Base-by-base conservation (phyloP, 2,797 vertebrate species). In the Alcedo quadribrachys region DNA sequence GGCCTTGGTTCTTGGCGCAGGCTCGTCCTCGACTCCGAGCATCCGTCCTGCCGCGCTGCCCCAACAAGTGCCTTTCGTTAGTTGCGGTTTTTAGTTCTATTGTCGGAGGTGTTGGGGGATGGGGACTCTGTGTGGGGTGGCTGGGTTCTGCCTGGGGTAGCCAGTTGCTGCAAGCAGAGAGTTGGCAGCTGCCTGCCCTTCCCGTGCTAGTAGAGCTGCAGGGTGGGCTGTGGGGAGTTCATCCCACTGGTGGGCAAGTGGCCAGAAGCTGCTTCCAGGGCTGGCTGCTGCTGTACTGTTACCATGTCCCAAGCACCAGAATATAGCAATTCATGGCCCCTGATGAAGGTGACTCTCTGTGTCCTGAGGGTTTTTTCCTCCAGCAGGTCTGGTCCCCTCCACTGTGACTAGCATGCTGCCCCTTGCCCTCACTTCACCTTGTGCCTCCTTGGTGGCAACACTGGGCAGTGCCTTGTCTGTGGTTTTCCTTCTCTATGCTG, bases 401-500 rank as follows among this genome's bases (percentile, higher is more conserved):
- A 0, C 4, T 2, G 12, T 50, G 33, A 22, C 48, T 43, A 4
- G 1, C 7, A 4, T 57, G 42, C 24, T 3, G 1, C 50, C 50
- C 17, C 5, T 13, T 5, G 1, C 22, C 7, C 12, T 43, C 24
- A 25, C 46, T n/a, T 65, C 5, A 1, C 53, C 20, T 8, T 19
- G 32, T 66, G 27, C 55, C 27, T 12, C 50, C 33, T 18, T 2
- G 5, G 37, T 42, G 66, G 43, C 46, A 32, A 24, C 1, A 3
- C 70, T 11, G 40, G 50, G 58, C 53, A 4, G 4, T 8, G 37
- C n/a, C 53, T 61, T 42, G 24, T 62, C 33, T 22, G 27, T 0
- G 0, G 57, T 43, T 9, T n/a, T 22, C 20, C 17, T 62, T 7
- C 42, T 58, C 40, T 0, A 1, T 32, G 30, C 86, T 24, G 0